Evolutionary conservation across 92 coral and sea anemone species (phyloP).

Genomic region (Galaxea fascicularis): DNA sequence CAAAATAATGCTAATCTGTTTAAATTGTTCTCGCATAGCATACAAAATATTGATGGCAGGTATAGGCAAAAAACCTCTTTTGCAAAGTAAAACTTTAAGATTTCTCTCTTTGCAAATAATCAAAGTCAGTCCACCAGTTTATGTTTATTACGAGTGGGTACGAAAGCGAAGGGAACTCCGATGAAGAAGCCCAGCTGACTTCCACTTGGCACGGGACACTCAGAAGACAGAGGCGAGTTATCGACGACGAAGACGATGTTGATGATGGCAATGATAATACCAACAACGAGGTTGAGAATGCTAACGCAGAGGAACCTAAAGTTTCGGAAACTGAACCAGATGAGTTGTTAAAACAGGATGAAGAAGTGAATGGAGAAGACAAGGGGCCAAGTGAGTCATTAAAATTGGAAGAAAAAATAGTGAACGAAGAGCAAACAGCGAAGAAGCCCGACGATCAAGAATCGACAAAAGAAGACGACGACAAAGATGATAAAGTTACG

Average conservation of each 20-base stretch:
- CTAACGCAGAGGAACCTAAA: not conserved
- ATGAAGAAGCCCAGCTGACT: conserved; percentile 72
- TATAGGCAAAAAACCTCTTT: no score
- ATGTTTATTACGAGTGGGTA: conserved; percentile 80
- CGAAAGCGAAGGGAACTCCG: conserved; percentile 77
- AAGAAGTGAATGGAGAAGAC: not conserved
- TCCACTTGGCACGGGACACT: conserved; percentile 80
- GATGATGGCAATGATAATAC: conserved; percentile 28
- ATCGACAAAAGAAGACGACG: not conserved
- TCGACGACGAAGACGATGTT: conserved; percentile 76
- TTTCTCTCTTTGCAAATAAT: no score
- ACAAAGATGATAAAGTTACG: not conserved
- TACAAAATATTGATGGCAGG: no score
- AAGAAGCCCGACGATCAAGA: not conserved
- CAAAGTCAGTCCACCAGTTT: no score
- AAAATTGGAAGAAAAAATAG: not conserved
- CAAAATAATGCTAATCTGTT: no score
- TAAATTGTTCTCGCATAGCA: no score
- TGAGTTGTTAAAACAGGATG: conserved; percentile 4
- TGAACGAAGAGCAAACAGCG: not conserved
- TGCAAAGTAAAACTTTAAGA: no score
- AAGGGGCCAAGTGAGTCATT: not conserved
- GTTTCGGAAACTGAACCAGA: conserved; percentile 19
- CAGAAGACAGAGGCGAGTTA: conserved; percentile 70
- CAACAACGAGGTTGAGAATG: conserved; percentile 17